A percentile compares a stretch with the other conserved stretches of the same genome.
Conservation (phyloP, 2,888 invertebrate genomes). For the Geophilus truncorum region DNA sequence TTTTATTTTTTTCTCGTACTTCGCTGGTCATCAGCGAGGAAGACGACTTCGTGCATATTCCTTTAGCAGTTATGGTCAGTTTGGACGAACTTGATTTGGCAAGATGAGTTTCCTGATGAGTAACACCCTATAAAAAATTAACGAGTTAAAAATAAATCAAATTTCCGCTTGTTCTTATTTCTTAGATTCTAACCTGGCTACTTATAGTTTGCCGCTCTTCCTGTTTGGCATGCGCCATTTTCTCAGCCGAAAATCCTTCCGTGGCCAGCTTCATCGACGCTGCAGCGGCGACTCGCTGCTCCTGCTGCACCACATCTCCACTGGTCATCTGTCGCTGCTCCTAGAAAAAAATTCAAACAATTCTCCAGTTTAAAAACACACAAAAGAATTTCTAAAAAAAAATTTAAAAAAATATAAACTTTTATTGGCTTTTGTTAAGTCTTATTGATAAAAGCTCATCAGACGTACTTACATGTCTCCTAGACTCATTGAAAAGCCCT, state of each 20-base stretch:
- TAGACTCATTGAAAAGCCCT: not conserved
- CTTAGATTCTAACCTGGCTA: conserved; percentile 36
- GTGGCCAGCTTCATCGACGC: conserved; percentile 78
- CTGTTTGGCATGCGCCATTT: conserved; percentile 49
- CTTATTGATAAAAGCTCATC: too few species aligned
- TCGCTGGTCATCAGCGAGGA: conserved; percentile 34
- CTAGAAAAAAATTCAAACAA: conserved; percentile 52
- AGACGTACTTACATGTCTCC: not conserved
- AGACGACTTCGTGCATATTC: conserved; percentile 33
- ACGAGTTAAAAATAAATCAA: not conserved
- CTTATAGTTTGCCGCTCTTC: conserved; percentile 39
- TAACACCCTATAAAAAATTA: conserved; percentile 35
- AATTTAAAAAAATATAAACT: not conserved
- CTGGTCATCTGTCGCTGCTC: conserved; percentile 77
- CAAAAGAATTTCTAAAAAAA: not conserved
- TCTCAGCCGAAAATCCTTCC: conserved; percentile 79
- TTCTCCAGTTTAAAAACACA: not conserved
- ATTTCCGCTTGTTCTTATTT: too few species aligned
- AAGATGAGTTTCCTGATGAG: conserved; percentile 37
- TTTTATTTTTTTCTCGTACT: not conserved
- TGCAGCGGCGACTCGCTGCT: conserved; percentile 77
- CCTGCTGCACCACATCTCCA: conserved; percentile 77
- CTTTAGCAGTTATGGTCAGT: conserved; percentile 39
- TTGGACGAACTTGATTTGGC: conserved; percentile 38
- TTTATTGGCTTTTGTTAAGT: too few species aligned